A percentile compares a stretch with the other conserved stretches of the same genome.
These are phyloP conservation scores for Pantherophis alleghaniensis DNA, from an alignment of 2,797 vertebrate species.

Conservation along the genomic window DNA sequence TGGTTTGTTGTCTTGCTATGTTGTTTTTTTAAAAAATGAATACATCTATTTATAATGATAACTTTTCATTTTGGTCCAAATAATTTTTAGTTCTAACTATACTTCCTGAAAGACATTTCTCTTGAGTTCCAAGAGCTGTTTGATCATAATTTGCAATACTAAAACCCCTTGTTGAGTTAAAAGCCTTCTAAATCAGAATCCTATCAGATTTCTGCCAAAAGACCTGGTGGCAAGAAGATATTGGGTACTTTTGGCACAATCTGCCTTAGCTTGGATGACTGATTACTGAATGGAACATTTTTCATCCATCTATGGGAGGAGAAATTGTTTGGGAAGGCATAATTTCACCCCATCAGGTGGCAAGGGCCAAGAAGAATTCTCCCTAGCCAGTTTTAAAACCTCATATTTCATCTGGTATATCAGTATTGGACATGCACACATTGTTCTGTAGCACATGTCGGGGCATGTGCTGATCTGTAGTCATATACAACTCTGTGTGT, in stretches of 20 bases:
- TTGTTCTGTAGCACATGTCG: conserved; percentile 44
- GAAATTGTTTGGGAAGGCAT: conserved; percentile 13
- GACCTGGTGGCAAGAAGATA: conserved; percentile 45
- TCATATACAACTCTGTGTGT: neutral
- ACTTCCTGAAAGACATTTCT: conserved; percentile 32
- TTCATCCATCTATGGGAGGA: conserved; percentile 45
- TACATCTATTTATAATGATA: neutral
- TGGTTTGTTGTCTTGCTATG: neutral
- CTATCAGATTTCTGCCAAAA: conserved; percentile 22
- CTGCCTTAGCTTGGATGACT: conserved; percentile 34
- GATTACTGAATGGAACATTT: conserved; percentile 48
- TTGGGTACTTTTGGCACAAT: conserved; percentile 32
- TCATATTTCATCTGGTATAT: conserved; percentile 39
- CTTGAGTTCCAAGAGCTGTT: conserved; percentile 24
- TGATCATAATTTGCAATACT: conserved; percentile 40
- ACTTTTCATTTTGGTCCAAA: neutral
- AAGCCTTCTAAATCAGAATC: conserved; percentile 33
- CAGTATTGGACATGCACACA: neutral
- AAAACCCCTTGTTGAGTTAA: conserved; percentile 28
- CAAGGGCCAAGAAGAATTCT: conserved; percentile 28
- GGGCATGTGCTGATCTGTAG: conserved; percentile 41
- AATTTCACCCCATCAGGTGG: conserved; percentile 6
- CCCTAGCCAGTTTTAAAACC: conserved; percentile 16
- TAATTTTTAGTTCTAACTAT: neutral
- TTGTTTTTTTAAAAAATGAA: neutral